Percentiles rank a stretch among this genome's conserved stretches.
Conservation (phyloP, 2,888 invertebrate species). For the Sympetrum striolatum region DNA sequence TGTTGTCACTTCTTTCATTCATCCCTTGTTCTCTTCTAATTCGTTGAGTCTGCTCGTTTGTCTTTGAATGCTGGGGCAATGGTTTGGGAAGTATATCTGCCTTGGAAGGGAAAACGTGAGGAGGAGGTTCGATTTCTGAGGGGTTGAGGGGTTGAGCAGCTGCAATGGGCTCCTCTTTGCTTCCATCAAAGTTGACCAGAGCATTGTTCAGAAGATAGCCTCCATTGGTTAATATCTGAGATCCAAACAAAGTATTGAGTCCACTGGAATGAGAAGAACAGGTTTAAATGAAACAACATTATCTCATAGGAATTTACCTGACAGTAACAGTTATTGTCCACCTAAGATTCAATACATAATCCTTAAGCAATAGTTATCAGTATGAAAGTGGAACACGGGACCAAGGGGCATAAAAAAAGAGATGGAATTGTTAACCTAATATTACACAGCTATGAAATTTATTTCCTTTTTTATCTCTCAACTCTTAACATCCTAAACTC, state of each 20-base stretch:
- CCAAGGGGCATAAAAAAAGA: too few relatives aligned
- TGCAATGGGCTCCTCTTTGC: not conserved
- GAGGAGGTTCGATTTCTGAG: not conserved
- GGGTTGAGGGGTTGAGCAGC: not conserved
- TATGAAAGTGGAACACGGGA: too few relatives aligned
- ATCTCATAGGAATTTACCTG: not conserved
- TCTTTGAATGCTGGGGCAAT: not conserved
- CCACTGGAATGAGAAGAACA: conserved; percentile 59
- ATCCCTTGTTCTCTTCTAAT: not conserved
- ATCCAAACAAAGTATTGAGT: conserved; percentile 64
- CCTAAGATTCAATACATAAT: too few relatives aligned
- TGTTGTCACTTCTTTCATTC: conserved; percentile 54
- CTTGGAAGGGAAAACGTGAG: not conserved
- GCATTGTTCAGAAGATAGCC: conserved; percentile 65
- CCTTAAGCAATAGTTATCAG: too few relatives aligned
- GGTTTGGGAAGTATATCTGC: not conserved
- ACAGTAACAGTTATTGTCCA: too few relatives aligned
- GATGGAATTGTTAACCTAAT: too few relatives aligned
- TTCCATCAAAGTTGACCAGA: conserved; percentile 47
- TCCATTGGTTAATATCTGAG: conserved; percentile 60
- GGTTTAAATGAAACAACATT: not conserved
- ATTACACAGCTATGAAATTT: too few relatives aligned
- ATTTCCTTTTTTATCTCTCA: too few relatives aligned
- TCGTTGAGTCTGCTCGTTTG: not conserved
- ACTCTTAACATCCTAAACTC: too few relatives aligned